phyloP scores from a whole-genome alignment of 2,113 vertebrate genomes.

The Ceuthmochares aereus region DNA sequence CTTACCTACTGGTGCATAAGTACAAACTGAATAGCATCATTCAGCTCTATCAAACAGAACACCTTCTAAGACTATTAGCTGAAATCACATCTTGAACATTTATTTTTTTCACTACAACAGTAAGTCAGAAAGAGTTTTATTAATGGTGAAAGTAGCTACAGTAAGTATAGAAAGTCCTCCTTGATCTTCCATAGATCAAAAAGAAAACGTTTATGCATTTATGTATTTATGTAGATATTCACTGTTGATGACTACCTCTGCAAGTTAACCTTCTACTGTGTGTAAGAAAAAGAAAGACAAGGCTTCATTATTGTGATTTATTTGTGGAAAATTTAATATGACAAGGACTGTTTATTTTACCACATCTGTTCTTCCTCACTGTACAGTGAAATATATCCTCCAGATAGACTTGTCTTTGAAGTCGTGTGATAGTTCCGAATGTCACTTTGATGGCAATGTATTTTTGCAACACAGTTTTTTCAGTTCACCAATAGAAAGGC shows the following conservation, averaged over 20 bases:
- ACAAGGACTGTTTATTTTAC: constrained; percentile 27
- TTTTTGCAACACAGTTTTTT: not conserved
- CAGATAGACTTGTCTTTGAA: constrained; percentile 29
- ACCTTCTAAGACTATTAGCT: not conserved
- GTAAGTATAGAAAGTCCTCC: not conserved
- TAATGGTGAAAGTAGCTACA: not conserved
- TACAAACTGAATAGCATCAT: not conserved
- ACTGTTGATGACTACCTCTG: not conserved
- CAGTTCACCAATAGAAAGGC: not conserved
- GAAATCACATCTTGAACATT: not conserved
- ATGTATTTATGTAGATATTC: not conserved
- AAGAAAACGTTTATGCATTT: not conserved
- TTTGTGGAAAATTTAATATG: constrained; percentile 22
- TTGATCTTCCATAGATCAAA: constrained; percentile 30
- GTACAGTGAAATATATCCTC: not conserved
- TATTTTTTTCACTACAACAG: not conserved
- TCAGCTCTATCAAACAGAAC: not conserved
- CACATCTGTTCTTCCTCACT: not conserved
- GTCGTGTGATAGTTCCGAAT: not conserved
- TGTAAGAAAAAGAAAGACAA: not conserved
- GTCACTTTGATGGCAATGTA: not conserved
- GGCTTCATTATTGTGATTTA: not conserved
- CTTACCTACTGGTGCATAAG: not conserved
- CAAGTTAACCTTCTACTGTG: not conserved
- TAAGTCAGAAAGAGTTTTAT: not conserved